Evolutionary conservation across 2,888 invertebrate genomes (phyloP), one percentile per base, ranked within the genome.

Genomic region (Strigamia crassipes): DNA sequence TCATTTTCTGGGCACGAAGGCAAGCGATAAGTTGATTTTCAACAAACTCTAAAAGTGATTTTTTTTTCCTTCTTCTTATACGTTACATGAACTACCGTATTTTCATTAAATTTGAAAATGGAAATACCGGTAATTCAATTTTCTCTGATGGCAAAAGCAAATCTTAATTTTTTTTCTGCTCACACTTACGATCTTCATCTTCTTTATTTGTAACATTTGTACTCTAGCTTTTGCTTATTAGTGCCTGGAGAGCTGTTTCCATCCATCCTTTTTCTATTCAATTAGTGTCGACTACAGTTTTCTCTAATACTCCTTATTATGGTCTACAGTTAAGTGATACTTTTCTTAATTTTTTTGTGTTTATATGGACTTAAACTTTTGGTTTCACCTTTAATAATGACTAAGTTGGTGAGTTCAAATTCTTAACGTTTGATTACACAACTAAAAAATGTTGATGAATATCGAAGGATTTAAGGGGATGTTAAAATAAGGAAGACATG

Each of bases 201-300:
- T 61, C 61, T 61, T 66, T 66, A 27, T 66, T 2, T 66, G 66
- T 27, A 1, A 10, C 66, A 13, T n/a, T n/a, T n/a, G 12, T 66
- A 31, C 66, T 34, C 34, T 3, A 34, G 34, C 3, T 66, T 66
- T 66, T 12, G 66, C 66, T 66, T 66, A 66, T 66, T 66, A 66
- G 23, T 66, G 27, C 66, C 66, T 3, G 27, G 66, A 66, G 66
- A 66, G 66, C 66, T 66, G 2, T 66, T 66, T 66, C 27, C 23
- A 66, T 66, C 66, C 66, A 23, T 66, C 66, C 27, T 66, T 27
- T 66, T 66, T 66, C 27, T 66, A 66, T 23, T 66, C 66, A 61
- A 66, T 66, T 66, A 66, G 27, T 66, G 66, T 66, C 66, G 66
- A 66, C 66, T 66, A 61, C 18, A 61, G 66, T 66, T 66, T 66